phyloP scores from a whole-genome alignment of 35 echinoderm and acorn worm species.

The Eucidaris tribuloides region DNA sequence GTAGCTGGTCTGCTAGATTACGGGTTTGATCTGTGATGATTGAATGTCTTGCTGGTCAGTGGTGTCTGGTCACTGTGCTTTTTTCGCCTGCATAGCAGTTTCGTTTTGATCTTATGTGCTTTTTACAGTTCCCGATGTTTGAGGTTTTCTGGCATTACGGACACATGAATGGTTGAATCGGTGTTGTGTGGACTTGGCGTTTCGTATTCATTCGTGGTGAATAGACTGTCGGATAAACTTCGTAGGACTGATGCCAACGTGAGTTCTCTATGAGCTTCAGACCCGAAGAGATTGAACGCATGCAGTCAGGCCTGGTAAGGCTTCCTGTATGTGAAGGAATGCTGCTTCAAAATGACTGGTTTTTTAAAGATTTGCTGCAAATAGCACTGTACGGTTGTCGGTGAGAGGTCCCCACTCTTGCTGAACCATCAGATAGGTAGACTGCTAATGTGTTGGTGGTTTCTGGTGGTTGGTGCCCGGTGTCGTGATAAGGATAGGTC shows the following conservation, averaged over 20 bases:
- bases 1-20: slow-evolving; percentile 37
- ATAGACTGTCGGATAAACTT: slow-evolving; percentile 77
- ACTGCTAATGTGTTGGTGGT: slow-evolving; percentile 48
- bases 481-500: slow-evolving; percentile 97
- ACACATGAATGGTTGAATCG: slow-evolving; percentile 98
- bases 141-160: slow-evolving; percentile 99
- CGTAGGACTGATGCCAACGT: slow-evolving; percentile 80
- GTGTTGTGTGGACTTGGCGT: slow-evolving; percentile 95
- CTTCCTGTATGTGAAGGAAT: slow-evolving; percentile 86
- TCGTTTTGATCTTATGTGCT: slow-evolving; percentile 98
- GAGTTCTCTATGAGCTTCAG: slow-evolving; percentile 90
- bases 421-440: slow-evolving; percentile 42
- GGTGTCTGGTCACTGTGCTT: not conserved
- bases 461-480: slow-evolving; percentile 77
- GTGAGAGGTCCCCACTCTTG: slow-evolving; percentile 34
- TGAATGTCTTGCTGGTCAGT: slow-evolving; percentile 18
- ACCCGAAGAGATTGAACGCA: slow-evolving; percentile 89
- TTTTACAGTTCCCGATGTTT: slow-evolving; percentile 97
- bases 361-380: slow-evolving; percentile 84
- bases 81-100: slow-evolving; percentile 55
- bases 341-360: slow-evolving; percentile 96
- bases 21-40: slow-evolving; percentile 27
- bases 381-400: slow-evolving; percentile 78
- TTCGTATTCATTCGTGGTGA: slow-evolving; percentile 96
- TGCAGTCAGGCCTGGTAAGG: slow-evolving; percentile 72